Evolutionary conservation across 1,140 invertebrate species (phyloP), one percentile per base, ranked within the genome.

Genomic region (Acromyrmex heyeri): DNA sequence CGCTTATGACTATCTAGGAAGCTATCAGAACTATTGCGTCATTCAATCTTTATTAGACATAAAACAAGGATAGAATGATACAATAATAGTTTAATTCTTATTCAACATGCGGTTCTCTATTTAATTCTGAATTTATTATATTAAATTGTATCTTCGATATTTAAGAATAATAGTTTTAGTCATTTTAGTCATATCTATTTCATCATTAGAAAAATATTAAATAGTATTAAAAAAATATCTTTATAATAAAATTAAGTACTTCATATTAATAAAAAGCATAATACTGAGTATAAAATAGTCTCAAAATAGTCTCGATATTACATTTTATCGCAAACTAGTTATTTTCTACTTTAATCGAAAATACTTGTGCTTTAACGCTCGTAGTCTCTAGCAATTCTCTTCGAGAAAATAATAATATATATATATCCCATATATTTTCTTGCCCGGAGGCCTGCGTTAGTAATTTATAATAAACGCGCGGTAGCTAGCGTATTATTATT

Each of bases 381-480:
- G 16, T 34, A 18, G 16, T 50, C 14, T 21, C 18, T 30, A 30
- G 30, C 12, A 21, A 30, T 12, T 38, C 21, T 81, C 38, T 14
- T 30, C 5, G 21, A 69, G 21, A 81, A 81, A 81, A 44, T 81
- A 57, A 81, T n/a, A 44, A 44, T 44, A 44, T 44, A 44, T 44
- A 44, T 44, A 57, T 70, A 81, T 70, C 48, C n/a, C 27, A 44
- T 55, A 55, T 27, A 79, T 55, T 79, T 81, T 81, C 38, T 44
- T 27, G 65, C 50, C 24, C 12, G 65, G 5, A 30, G 65, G n/a
- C 14, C 21, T 53, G 65, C 34, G 21, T 70, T 81, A 81, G 67
- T 81, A 81, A 81, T 81, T 81, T 21, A 81, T 81, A 81, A 81
- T 81, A 59, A 81, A 70, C 65, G 78, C 65, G 50, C 65, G 34